Evolutionary conservation across 1,140 invertebrate genomes (phyloP).

Genomic region (Megalonaias nervosa): DNA sequence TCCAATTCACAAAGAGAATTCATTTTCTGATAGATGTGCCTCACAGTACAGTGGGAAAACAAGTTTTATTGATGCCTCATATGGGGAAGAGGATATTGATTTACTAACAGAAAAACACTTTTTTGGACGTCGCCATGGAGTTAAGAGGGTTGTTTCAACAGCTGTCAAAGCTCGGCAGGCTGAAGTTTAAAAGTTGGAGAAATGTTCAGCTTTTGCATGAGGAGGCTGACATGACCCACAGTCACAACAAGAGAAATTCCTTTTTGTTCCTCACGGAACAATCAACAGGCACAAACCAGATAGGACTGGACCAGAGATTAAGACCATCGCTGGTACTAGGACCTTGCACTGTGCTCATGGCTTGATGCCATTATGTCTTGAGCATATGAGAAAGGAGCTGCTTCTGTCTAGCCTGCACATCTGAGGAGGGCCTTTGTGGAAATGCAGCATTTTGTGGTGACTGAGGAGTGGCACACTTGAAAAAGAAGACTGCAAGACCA

Average conservation of each 20-base stretch:
- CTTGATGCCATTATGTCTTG: conserved; percentile 21
- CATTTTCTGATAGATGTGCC: conserved; percentile 41
- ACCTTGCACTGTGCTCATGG: conserved; percentile 16
- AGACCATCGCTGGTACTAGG: conserved; percentile 7
- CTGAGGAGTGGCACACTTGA: neutral
- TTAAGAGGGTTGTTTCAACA: conserved; percentile 26
- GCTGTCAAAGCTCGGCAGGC: conserved; percentile 22
- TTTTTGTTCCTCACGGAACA: conserved; percentile 17
- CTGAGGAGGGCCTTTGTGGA: neutral
- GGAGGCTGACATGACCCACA: conserved; percentile 7
- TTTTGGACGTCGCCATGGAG: conserved; percentile 40
- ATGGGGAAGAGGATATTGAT: conserved; percentile 19
- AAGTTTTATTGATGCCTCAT: conserved; percentile 27
- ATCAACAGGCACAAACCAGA: conserved; percentile 19
- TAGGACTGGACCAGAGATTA: conserved; percentile 1
- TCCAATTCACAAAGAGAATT: conserved; percentile 20
- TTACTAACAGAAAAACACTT: conserved; percentile 35
- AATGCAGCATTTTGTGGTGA: neutral
- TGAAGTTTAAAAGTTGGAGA: conserved; percentile 17
- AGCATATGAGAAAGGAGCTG: conserved; percentile 19
- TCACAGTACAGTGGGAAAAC: conserved; percentile 39
- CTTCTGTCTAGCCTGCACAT: conserved; percentile 30
- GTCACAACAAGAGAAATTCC: conserved; percentile 21
- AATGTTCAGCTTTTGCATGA: conserved; percentile 17
- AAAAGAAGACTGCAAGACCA: neutral